A percentile compares a stretch with the other conserved stretches of the same genome.
Conservation (phyloP, 1,140 invertebrate genomes). For the Aricia agestis region DNA sequence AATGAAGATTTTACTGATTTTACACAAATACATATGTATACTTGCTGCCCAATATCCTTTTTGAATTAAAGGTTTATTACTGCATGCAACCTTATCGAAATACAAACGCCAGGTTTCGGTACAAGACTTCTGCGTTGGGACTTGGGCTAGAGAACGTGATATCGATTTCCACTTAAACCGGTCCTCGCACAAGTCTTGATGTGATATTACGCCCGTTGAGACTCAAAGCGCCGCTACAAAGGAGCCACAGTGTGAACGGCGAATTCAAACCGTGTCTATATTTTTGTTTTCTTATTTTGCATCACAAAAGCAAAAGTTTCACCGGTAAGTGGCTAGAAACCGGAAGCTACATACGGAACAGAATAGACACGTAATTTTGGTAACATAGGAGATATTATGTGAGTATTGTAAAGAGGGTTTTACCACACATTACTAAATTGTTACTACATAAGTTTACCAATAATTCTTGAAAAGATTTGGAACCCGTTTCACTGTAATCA, state of each 20-base stretch:
- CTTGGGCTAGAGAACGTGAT: neutral
- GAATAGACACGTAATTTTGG: neutral
- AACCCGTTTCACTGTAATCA: no score
- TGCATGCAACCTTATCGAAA: no score
- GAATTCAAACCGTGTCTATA: neutral
- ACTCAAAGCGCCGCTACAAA: neutral
- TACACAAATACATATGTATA: no score
- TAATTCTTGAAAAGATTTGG: no score
- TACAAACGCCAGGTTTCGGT: no score
- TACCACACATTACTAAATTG: no score
- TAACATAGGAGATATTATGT: neutral
- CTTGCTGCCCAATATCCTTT: no score
- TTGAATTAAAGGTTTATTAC: no score
- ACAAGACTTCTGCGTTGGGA: neutral
- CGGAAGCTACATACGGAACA: neutral
- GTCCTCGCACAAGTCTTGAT: conserved; percentile 4
- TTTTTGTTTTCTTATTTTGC: neutral
- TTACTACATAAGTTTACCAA: no score
- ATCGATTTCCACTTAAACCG: conserved; percentile 9
- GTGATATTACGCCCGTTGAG: conserved; percentile 8
- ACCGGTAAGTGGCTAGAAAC: neutral
- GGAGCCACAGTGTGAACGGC: neutral
- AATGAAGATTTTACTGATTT: no score
- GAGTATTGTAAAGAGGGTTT: no score
- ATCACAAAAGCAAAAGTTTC: neutral